A percentile compares a stretch with the other conserved stretches of the same genome.
Conservation (phyloP, 2,797 vertebrate genomes). For the Emydoidea blandingii region DNA sequence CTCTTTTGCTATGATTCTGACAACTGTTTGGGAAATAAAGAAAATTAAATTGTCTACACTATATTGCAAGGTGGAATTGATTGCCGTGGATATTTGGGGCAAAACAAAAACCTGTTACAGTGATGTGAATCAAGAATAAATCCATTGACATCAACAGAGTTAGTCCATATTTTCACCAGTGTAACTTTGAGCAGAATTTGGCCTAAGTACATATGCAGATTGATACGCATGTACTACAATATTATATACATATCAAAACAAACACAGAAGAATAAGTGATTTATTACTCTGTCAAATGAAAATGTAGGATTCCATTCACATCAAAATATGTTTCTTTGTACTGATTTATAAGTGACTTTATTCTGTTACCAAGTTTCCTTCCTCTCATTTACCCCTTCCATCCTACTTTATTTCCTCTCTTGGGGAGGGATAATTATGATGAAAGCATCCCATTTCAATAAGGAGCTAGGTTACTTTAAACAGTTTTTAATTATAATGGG, state of each 20-base stretch:
- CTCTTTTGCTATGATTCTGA: background rate
- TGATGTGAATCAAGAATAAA: background rate
- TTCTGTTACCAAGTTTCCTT: background rate
- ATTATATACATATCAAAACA: background rate
- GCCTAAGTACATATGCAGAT: background rate
- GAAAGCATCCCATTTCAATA: background rate
- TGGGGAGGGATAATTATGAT: background rate
- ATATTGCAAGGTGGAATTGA: background rate
- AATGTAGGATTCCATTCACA: background rate
- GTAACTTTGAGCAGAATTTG: fast-evolving
- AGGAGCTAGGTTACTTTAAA: background rate
- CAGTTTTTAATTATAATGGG: background rate
- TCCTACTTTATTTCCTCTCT: background rate
- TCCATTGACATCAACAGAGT: fast-evolving
- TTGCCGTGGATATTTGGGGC: background rate
- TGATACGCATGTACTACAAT: fast-evolving
- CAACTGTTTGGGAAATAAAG: background rate
- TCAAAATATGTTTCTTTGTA: background rate
- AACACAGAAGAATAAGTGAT: background rate
- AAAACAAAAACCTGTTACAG: background rate
- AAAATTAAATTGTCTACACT: background rate
- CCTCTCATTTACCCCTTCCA: background rate
- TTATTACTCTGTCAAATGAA: background rate
- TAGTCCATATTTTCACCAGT: background rate
- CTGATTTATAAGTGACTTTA: background rate